Evolutionary conservation across 2,113 vertebrate species (phyloP).

Genomic region (Semicossyphus pulcher): DNA sequence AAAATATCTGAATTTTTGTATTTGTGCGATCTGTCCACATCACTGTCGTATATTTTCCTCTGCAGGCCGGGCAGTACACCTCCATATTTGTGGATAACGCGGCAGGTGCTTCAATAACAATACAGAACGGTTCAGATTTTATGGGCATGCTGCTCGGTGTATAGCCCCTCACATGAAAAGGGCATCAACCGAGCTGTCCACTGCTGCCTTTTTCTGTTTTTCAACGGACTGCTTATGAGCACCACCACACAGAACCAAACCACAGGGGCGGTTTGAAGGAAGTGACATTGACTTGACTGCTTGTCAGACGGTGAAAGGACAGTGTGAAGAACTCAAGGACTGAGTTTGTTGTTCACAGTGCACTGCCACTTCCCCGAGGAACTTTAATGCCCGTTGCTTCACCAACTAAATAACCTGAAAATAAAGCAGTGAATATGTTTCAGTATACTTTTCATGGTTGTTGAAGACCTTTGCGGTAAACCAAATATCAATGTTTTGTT

Average conservation of each 20-base stretch:
- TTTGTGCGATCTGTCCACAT: neutral
- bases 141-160: slow-evolving; percentile 92
- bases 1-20: neutral
- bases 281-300: slow-evolving; percentile 52
- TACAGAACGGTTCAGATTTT: slow-evolving; percentile 93
- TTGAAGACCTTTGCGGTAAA: slow-evolving; percentile 37
- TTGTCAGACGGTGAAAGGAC: slow-evolving; percentile 61
- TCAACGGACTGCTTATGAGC: slow-evolving; percentile 59
- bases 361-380: slow-evolving; percentile 43
- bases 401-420: slow-evolving; percentile 41
- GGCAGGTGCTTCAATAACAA: slow-evolving; percentile 86
- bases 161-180: slow-evolving; percentile 71
- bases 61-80: slow-evolving; percentile 91
- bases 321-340: slow-evolving; percentile 54
- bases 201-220: slow-evolving; percentile 23
- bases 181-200: slow-evolving; percentile 18
- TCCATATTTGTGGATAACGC: slow-evolving; percentile 97
- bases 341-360: slow-evolving; percentile 57
- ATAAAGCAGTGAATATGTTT: slow-evolving; percentile 42
- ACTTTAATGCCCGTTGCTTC: slow-evolving; percentile 40
- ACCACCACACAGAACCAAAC: slow-evolving; percentile 47
- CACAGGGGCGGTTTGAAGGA: slow-evolving; percentile 48
- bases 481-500: slow-evolving; percentile 46
- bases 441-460: slow-evolving; percentile 30
- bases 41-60: neutral